These are phyloP conservation scores for Premnoplex brunnescens DNA, from an alignment of 2,797 vertebrate genomes.

Conservation along the genomic window DNA sequence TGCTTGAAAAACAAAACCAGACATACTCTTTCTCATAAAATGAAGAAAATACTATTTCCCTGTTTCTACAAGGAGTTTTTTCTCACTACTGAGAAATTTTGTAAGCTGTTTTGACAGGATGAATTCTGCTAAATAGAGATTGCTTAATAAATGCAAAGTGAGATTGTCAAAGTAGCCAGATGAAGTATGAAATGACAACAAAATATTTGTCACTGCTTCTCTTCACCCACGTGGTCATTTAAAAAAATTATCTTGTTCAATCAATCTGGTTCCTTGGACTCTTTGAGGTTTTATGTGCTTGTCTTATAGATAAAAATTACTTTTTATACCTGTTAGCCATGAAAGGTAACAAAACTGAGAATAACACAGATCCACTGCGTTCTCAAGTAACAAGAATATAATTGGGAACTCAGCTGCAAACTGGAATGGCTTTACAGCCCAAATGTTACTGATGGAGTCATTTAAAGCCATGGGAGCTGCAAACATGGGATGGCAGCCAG, in stretches of 20 bases:
- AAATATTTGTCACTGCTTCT: neutral
- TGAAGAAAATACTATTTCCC: neutral
- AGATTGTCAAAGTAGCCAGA: neutral
- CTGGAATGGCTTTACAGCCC: neutral
- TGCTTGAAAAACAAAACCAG: neutral
- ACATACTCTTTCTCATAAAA: neutral
- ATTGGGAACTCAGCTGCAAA: neutral
- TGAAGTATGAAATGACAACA: neutral
- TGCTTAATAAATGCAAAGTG: neutral
- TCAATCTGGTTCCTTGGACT: neutral
- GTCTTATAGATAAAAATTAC: neutral
- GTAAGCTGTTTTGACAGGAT: neutral
- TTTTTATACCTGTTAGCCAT: neutral
- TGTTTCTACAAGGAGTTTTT: neutral
- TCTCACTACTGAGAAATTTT: neutral
- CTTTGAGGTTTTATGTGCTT: neutral
- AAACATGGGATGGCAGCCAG: neutral
- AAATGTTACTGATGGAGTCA: neutral
- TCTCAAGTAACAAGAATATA: neutral
- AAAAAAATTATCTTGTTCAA: neutral
- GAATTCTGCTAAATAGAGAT: neutral
- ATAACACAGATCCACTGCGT: neutral
- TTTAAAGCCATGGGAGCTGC: neutral
- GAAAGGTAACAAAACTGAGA: neutral
- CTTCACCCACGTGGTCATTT: neutral